Conservation (phyloP, 2,113 vertebrate genomes). For the Onychorhynchus coronatus region DNA sequence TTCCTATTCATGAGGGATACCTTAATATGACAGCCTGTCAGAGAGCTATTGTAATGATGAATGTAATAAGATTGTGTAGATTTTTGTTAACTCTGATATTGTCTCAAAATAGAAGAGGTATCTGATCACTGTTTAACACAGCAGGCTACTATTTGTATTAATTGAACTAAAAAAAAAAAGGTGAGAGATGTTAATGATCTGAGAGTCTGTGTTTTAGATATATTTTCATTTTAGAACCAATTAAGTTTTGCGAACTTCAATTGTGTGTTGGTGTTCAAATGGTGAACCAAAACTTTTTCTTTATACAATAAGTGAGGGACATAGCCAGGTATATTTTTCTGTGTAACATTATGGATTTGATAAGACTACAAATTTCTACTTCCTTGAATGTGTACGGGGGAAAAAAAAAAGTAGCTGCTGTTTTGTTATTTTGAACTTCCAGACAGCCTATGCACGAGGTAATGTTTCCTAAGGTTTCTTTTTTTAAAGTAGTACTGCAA, state of each 20-base stretch:
- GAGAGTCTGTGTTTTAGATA: background rate
- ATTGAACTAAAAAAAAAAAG: background rate
- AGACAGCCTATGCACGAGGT: accelerated
- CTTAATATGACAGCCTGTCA: background rate
- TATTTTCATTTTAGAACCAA: background rate
- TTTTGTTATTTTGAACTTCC: background rate
- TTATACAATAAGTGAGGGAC: background rate
- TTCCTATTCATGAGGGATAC: background rate
- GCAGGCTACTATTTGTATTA: background rate
- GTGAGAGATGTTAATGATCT: background rate
- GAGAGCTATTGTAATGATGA: background rate
- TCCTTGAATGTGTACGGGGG: background rate
- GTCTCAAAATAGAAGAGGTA: background rate
- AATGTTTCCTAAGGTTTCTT: background rate
- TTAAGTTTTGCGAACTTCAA: background rate
- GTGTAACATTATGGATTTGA: background rate
- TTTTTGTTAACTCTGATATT: background rate
- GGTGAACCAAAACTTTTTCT: background rate
- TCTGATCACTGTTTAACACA: background rate
- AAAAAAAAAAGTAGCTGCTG: accelerated
- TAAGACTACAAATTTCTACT: background rate
- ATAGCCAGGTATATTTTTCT: background rate
- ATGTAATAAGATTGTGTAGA: background rate
- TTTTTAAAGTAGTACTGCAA: background rate
- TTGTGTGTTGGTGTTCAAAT: background rate